Evolutionary conservation across 2,888 invertebrate genomes (phyloP).

Genomic region (Maniola hyperantus): DNA sequence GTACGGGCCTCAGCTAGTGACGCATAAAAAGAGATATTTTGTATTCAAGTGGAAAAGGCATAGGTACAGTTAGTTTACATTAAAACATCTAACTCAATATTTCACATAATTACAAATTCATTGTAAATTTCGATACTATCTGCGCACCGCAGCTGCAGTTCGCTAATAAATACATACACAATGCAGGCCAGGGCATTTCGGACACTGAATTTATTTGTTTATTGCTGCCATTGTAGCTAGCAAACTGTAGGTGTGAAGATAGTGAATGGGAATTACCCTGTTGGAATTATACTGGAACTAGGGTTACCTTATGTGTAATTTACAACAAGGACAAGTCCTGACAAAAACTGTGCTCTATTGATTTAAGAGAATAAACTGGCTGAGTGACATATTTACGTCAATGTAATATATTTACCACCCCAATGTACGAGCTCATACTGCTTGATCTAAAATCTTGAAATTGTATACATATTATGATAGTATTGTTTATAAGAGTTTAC

Average conservation of each 20-base stretch:
- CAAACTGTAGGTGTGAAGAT: slow-evolving; percentile 26
- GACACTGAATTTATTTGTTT: slow-evolving; percentile 26
- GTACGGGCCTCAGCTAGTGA: not conserved
- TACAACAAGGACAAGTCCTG: no score
- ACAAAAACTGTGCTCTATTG: no score
- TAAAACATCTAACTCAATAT: slow-evolving; percentile 3
- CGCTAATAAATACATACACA: slow-evolving; percentile 30
- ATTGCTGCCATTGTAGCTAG: slow-evolving; percentile 21
- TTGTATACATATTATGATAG: no score
- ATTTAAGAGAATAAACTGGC: no score
- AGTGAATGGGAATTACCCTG: slow-evolving; percentile 19
- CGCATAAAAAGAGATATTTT: no score
- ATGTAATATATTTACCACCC: no score
- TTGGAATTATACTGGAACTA: slow-evolving; percentile 2
- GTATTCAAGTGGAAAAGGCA: no score
- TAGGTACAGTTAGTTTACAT: not conserved
- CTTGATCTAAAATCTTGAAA: no score
- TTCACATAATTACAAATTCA: slow-evolving; percentile 24
- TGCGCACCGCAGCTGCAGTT: slow-evolving; percentile 20
- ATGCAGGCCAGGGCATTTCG: slow-evolving; percentile 26
- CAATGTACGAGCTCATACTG: no score
- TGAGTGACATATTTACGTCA: no score
- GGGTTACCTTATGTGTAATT: no score
- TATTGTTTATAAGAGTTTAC: no score
- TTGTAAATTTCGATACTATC: slow-evolving; percentile 29